Conservation (phyloP, 1,140 invertebrate species). For the Nasonia vitripennis region DNA sequence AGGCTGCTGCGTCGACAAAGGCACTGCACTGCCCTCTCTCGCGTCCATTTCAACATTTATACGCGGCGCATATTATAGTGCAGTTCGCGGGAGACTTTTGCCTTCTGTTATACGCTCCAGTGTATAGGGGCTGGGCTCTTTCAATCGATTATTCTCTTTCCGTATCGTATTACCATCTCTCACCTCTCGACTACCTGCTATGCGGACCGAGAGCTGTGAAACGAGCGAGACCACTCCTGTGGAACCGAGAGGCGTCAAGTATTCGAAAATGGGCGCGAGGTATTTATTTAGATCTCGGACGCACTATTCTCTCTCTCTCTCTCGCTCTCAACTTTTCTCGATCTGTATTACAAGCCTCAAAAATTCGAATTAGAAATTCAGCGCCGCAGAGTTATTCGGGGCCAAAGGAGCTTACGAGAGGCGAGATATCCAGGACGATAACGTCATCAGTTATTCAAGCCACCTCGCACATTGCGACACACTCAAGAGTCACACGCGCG, state of each 20-base stretch:
- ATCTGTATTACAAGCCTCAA: not conserved
- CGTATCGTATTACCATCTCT: slow-evolving; percentile 11
- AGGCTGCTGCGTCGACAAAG: slow-evolving; percentile 9
- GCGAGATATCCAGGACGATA: not conserved
- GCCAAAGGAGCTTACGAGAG: not conserved
- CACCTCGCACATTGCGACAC: too few species aligned
- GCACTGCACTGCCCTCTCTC: not conserved
- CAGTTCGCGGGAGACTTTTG: slow-evolving; percentile 17
- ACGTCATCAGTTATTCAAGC: not conserved
- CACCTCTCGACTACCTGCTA: not conserved
- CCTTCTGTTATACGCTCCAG: not conserved
- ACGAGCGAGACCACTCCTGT: too few species aligned
- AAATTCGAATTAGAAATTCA: not conserved
- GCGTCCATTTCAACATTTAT: slow-evolving; percentile 19
- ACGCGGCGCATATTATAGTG: not conserved
- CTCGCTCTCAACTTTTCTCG: too few species aligned
- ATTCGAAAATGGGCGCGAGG: too few species aligned
- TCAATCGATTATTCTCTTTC: slow-evolving; percentile 13
- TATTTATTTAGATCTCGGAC: too few species aligned
- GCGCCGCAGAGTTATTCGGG: too few species aligned
- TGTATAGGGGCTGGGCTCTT: not conserved
- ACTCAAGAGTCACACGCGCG: too few species aligned
- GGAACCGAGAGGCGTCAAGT: too few species aligned
- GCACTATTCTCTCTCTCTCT: too few species aligned
- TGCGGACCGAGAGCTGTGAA: too few species aligned